A percentile compares a stretch with the other conserved stretches of the same genome.
phyloP scores from a whole-genome alignment of 2,888 invertebrate species.

The Ophion costatus region DNA sequence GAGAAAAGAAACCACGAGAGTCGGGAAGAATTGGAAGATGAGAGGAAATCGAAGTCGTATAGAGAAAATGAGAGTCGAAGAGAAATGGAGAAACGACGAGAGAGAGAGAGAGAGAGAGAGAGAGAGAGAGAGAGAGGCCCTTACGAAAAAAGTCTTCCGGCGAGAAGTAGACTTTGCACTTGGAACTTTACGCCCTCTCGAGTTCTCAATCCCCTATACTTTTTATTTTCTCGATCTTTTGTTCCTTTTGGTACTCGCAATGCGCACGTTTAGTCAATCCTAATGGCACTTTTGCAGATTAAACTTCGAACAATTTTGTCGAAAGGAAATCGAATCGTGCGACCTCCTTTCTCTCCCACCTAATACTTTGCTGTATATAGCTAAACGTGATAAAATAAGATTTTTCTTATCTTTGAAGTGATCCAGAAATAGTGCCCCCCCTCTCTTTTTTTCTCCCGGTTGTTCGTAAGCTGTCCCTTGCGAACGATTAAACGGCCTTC shows the following conservation, averaged over 20 bases:
- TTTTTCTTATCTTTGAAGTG: slow-evolving; percentile 23
- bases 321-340: slow-evolving; percentile 64
- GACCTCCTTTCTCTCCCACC: slow-evolving; percentile 28
- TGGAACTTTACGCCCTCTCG: slow-evolving; percentile 76
- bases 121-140: slow-evolving; percentile 43
- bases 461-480: slow-evolving; percentile 39
- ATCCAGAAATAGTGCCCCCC: slow-evolving; percentile 2
- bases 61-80: slow-evolving; percentile 39
- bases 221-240: slow-evolving; percentile 34
- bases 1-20: slow-evolving; percentile 68
- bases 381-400: slow-evolving; percentile 40
- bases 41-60: slow-evolving; percentile 64
- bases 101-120: slow-evolving; percentile 41
- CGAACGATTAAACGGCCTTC: slow-evolving; percentile 58
- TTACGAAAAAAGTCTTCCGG: slow-evolving; percentile 54
- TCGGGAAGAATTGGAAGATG: slow-evolving; percentile 57
- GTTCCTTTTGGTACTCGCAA: slow-evolving; percentile 25
- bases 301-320: slow-evolving; percentile 78
- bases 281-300: slow-evolving; percentile 78
- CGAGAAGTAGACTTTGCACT: slow-evolving; percentile 79
- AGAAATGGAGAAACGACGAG: slow-evolving; percentile 4
- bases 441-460: slow-evolving; percentile 27
- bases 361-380: not conserved
- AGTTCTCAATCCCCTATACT: slow-evolving; percentile 54
- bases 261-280: slow-evolving; percentile 77